Percentiles rank a stretch among this genome's conserved stretches.
phyloP scores from a whole-genome alignment of 30 jellyfish, hydroid and myxozoan genomes.

The Hydra vulgaris region DNA sequence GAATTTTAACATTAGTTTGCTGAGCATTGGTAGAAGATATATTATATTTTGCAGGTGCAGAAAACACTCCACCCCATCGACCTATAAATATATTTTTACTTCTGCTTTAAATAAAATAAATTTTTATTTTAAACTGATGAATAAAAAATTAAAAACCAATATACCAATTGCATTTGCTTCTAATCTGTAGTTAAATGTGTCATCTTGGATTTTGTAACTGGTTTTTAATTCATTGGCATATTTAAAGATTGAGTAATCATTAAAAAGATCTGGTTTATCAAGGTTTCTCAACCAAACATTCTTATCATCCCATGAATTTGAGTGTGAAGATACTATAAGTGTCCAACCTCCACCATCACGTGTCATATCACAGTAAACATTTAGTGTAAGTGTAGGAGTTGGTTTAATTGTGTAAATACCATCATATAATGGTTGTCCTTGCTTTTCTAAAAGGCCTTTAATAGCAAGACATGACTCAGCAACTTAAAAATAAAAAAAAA shows the following conservation, averaged over 20 bases:
- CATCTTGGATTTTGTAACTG: constrained; percentile 36
- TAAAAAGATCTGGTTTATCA: constrained; percentile 32
- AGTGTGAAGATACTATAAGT: constrained; percentile 51
- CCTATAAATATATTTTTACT: constrained; percentile 23
- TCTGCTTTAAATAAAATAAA: background rate
- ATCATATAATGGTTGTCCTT: constrained; percentile 30
- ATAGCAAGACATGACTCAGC: constrained; percentile 47
- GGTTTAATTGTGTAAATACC: constrained; percentile 53
- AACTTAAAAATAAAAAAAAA: background rate
- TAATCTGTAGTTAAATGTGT: constrained; percentile 42
- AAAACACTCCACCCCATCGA: constrained; percentile 92
- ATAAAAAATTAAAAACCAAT: background rate
- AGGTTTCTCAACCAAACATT: constrained; percentile 52
- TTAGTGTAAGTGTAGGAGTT: constrained; percentile 28
- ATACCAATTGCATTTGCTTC: constrained; percentile 80
- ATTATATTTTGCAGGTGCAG: constrained; percentile 53
- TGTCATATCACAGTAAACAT: constrained; percentile 84
- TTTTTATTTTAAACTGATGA: background rate
- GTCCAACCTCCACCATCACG: constrained; percentile 99
- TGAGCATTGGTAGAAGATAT: constrained; percentile 31
- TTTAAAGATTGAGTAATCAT: constrained; percentile 68
- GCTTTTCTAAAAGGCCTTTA: constrained; percentile 19
- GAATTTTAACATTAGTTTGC: constrained; percentile 49
- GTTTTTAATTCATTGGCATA: constrained; percentile 62
- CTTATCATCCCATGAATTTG: constrained; percentile 63